Conservation (phyloP, 2,113 vertebrate species). For the Myocastor coypus region DNA sequence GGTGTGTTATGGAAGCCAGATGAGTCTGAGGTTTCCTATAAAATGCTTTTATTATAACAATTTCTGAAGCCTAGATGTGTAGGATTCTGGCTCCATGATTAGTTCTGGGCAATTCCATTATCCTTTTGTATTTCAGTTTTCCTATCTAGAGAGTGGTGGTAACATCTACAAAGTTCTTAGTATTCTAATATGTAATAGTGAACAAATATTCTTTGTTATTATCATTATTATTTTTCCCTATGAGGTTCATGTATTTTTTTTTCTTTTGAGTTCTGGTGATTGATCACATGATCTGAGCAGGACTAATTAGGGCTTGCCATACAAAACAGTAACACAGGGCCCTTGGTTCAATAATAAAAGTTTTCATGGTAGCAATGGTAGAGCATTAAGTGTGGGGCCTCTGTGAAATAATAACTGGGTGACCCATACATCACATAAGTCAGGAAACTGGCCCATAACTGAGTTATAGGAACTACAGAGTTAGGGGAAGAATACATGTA, state of each 20-base stretch:
- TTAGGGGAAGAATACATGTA: background rate
- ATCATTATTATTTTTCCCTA: background rate
- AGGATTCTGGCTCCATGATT: background rate
- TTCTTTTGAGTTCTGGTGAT: constrained; percentile 5
- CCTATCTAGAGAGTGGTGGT: background rate
- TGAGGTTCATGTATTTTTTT: background rate
- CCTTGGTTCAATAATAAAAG: background rate
- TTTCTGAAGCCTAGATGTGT: constrained; percentile 10
- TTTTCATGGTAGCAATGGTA: background rate
- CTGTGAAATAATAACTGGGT: background rate
- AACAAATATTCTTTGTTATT: background rate
- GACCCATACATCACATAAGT: background rate
- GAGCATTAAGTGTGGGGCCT: background rate
- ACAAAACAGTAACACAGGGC: background rate
- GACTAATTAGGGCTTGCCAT: background rate
- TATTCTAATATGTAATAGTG: background rate
- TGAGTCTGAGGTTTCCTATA: background rate
- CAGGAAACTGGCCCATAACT: background rate
- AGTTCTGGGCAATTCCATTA: background rate
- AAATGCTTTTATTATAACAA: background rate
- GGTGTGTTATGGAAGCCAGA: background rate
- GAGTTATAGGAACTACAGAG: background rate
- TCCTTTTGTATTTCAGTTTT: constrained; percentile 8
- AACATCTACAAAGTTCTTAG: background rate
- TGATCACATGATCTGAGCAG: background rate